Conservation (phyloP, 2,797 vertebrate species). For the Lagocephalus sceleratus region DNA sequence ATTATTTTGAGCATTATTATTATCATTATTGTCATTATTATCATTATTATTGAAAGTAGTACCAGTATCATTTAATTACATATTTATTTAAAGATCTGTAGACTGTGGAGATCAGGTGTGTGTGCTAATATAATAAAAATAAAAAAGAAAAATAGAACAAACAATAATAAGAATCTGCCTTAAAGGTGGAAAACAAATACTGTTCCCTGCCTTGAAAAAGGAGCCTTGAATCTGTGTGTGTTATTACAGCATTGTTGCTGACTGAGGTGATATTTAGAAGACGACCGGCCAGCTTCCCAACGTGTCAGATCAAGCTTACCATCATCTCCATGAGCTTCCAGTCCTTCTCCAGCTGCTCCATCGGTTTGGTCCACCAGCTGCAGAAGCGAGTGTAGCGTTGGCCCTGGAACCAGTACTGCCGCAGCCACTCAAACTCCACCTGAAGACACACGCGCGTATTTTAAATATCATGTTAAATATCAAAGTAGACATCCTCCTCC, state of each 20-base stretch:
- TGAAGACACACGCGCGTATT: conserved; percentile 48
- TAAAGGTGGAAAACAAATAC: too few relatives aligned
- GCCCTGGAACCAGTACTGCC: conserved; percentile 98
- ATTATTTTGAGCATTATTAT: background rate
- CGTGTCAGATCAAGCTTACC: conserved; percentile 72
- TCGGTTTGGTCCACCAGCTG: conserved; percentile 91
- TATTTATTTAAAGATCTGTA: background rate
- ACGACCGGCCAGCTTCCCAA: too few relatives aligned
- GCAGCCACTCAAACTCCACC: conserved; percentile 97
- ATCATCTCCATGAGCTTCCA: conserved; percentile 93
- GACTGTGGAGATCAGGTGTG: background rate
- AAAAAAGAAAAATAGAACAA: too few relatives aligned
- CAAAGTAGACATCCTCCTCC: too few relatives aligned
- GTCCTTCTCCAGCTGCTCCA: conserved; percentile 85
- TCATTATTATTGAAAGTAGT: background rate
- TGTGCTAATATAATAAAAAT: too few relatives aligned
- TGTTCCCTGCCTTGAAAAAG: too few relatives aligned
- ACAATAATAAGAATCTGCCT: too few relatives aligned
- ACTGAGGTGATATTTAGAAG: background rate
- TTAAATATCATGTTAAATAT: too few relatives aligned
- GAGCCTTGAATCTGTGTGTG: background rate
- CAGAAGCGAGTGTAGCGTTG: conserved; percentile 86
- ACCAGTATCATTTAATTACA: too few relatives aligned
- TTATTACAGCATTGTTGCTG: background rate
- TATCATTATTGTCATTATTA: background rate